Conservation (phyloP, 2,113 vertebrate genomes). For the Calidris pygmaea region DNA sequence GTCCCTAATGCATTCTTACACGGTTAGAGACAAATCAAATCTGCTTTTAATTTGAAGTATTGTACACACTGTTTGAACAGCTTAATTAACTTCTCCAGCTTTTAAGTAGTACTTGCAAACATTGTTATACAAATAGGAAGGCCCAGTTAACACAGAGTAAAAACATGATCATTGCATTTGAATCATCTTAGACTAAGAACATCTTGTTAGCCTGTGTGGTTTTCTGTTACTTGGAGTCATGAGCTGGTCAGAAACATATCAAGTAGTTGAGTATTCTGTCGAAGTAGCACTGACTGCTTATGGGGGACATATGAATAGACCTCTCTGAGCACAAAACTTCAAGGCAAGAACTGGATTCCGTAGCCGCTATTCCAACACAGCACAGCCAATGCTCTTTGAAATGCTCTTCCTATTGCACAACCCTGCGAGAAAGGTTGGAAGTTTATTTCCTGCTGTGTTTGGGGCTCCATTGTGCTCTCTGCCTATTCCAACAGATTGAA, state of each 20-base stretch:
- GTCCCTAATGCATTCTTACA: not conserved
- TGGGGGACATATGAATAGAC: not conserved
- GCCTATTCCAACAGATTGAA: not conserved
- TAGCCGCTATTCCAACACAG: not conserved
- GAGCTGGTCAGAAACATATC: not conserved
- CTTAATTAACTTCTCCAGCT: not conserved
- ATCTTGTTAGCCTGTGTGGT: not conserved
- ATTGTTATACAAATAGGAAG: not conserved
- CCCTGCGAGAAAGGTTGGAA: not conserved
- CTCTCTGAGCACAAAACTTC: not conserved
- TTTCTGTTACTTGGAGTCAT: not conserved
- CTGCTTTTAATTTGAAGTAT: slow-evolving; percentile 19
- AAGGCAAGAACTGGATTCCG: not conserved
- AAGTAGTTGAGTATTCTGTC: not conserved
- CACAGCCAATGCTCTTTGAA: not conserved
- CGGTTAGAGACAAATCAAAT: not conserved
- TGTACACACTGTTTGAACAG: not conserved
- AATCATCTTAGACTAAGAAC: not conserved
- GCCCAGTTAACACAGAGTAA: not conserved
- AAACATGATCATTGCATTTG: not conserved
- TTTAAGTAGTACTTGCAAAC: not conserved
- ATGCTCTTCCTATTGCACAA: not conserved
- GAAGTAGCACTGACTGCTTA: not conserved
- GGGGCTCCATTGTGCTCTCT: not conserved
- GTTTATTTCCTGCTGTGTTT: not conserved